Evolutionary conservation across 2,888 invertebrate genomes (phyloP).

Genomic region (Papilio demoleus): DNA sequence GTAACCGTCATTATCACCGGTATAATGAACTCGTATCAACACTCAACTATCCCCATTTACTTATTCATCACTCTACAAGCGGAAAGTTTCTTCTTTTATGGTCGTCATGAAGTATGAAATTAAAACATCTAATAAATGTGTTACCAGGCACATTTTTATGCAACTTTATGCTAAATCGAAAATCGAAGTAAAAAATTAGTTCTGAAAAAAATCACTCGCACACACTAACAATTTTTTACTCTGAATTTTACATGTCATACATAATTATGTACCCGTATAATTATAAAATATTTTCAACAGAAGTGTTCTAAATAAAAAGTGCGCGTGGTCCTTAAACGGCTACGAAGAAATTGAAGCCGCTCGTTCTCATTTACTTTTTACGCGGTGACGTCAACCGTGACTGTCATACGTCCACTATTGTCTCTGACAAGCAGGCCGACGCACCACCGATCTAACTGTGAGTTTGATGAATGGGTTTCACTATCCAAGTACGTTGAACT

Average conservation of each 20-base stretch:
- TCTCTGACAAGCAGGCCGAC: conserved; percentile 55
- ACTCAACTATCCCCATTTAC: conserved; percentile 22
- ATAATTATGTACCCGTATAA: background rate
- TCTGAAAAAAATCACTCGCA: too few relatives aligned
- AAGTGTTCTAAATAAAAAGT: conserved; percentile 14
- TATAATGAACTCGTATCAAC: conserved; percentile 62
- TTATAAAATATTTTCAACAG: background rate
- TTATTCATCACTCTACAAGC: background rate
- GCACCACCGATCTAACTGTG: conserved; percentile 71
- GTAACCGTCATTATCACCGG: conserved; percentile 65
- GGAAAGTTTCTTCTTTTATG: conserved; percentile 43
- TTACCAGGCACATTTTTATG: background rate
- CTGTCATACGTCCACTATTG: conserved; percentile 67
- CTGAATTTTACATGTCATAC: too few relatives aligned
- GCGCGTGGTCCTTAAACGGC: conserved; percentile 46
- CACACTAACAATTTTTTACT: too few relatives aligned
- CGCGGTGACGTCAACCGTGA: conserved; percentile 63
- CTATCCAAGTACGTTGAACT: conserved; percentile 76
- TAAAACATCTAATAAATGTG: background rate
- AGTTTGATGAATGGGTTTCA: conserved; percentile 76
- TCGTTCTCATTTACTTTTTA: conserved; percentile 60
- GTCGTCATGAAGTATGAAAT: conserved; percentile 39
- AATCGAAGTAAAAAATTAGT: background rate
- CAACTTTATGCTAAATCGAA: background rate
- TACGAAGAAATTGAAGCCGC: conserved; percentile 46